Conservation (phyloP, 2,113 vertebrate species). For the Ophthalmolycus amberensis region DNA sequence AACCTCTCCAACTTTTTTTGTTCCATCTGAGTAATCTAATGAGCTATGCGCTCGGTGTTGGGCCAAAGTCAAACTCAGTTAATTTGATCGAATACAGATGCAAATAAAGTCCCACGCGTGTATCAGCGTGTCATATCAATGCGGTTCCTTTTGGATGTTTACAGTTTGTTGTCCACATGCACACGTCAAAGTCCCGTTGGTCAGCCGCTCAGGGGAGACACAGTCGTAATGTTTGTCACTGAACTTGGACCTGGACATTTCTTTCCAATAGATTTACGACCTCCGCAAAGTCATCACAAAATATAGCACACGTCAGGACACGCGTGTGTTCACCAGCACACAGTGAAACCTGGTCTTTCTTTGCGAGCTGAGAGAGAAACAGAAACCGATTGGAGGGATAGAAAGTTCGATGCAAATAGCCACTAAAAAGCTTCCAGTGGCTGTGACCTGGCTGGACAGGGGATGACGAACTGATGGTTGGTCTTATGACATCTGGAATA, state of each 20-base stretch:
- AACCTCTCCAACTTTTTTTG: neutral
- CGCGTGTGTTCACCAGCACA: neutral
- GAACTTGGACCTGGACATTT: conserved; percentile 6
- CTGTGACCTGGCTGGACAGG: conserved; percentile 22
- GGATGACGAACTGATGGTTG: conserved; percentile 14
- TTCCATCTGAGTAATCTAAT: neutral
- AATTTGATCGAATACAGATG: conserved; percentile 1
- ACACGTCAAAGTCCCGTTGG: neutral
- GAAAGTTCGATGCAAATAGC: conserved; percentile 17
- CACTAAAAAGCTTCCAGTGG: conserved; percentile 25
- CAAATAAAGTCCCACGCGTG: neutral
- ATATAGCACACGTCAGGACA: conserved; percentile 10
- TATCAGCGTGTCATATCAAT: conserved; percentile 3
- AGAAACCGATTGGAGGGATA: conserved; percentile 4
- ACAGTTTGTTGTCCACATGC: neutral
- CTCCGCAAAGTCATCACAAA: conserved; percentile 23
- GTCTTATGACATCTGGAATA: conserved; percentile 20
- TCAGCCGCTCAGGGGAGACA: neutral
- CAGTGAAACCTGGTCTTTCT: neutral
- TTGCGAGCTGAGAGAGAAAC: neutral
- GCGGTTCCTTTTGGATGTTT: conserved; percentile 5
- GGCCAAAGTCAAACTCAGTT: conserved; percentile 6
- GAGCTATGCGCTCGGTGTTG: neutral
- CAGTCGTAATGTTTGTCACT: conserved; percentile 20
- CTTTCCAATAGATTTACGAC: conserved; percentile 13